Evolutionary conservation across 2,888 invertebrate genomes (phyloP).

Genomic region (Sepiola atlantica): DNA sequence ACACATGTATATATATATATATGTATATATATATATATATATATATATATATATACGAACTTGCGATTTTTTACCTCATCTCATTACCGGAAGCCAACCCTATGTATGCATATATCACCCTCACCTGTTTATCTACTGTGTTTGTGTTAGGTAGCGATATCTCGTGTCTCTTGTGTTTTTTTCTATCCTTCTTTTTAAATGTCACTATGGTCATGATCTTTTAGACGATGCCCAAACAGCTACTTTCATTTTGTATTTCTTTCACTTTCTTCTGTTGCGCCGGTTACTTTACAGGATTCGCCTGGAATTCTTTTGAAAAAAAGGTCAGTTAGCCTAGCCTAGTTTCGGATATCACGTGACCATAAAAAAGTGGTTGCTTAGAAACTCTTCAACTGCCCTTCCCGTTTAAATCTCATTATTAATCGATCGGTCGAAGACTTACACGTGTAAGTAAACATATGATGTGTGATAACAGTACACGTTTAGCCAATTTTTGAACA

Average conservation of each 20-base stretch:
- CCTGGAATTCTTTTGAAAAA: not conserved
- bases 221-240: not conserved
- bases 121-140: not conserved
- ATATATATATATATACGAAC: no score
- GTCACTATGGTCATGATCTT: slow-evolving; percentile 11
- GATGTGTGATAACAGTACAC: no score
- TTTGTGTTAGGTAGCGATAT: not conserved
- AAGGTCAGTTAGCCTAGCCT: not conserved
- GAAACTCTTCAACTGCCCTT: not conserved
- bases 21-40: no score
- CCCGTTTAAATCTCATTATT: not conserved
- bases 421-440: not conserved
- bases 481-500: no score
- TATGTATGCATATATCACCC: no score
- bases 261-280: not conserved
- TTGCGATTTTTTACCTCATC: not conserved
- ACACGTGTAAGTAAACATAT: not conserved
- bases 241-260: not conserved
- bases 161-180: not conserved
- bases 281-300: not conserved
- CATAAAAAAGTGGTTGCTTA: not conserved
- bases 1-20: no score
- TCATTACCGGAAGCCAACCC: not conserved
- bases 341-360: not conserved
- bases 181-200: not conserved